phyloP scores from a whole-genome alignment of 1,140 invertebrate species.

The Lucilia sericata region DNA sequence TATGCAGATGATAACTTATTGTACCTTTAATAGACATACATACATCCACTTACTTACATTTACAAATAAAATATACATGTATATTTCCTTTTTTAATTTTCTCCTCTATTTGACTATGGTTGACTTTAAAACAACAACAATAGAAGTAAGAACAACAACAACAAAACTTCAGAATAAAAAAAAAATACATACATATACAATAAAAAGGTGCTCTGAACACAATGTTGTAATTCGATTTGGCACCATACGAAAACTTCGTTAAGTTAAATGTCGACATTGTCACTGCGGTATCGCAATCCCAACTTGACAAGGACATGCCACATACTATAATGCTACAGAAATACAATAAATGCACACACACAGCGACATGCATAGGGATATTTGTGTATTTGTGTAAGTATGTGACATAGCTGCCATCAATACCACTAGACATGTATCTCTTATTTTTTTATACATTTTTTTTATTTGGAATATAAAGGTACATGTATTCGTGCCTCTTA shows the following conservation, averaged over 20 bases:
- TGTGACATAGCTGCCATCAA: not conserved
- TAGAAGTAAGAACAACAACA: not conserved
- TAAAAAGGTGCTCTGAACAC: conserved; percentile 4
- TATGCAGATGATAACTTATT: too few relatives aligned
- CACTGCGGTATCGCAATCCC: conserved; percentile 33
- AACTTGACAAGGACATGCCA: conserved; percentile 46
- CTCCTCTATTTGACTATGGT: conserved; percentile 1
- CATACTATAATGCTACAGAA: not conserved
- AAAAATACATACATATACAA: not conserved
- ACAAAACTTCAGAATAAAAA: not conserved
- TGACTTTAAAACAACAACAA: not conserved
- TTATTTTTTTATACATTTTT: not conserved
- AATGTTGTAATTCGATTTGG: conserved; percentile 21
- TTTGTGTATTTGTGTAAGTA: not conserved
- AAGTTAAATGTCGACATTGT: conserved; percentile 45
- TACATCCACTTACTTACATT: not conserved
- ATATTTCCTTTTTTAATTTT: conserved; percentile 18
- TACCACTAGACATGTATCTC: not conserved
- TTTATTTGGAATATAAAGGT: not conserved
- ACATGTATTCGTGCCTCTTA: not conserved
- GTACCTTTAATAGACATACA: too few relatives aligned
- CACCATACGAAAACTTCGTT: conserved; percentile 3
- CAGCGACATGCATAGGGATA: not conserved
- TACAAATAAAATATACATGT: not conserved
- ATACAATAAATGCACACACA: not conserved